Percentiles rank a stretch among this genome's conserved stretches.
Conservation (phyloP, 1,140 invertebrate species). For the Laupala kohalensis region DNA sequence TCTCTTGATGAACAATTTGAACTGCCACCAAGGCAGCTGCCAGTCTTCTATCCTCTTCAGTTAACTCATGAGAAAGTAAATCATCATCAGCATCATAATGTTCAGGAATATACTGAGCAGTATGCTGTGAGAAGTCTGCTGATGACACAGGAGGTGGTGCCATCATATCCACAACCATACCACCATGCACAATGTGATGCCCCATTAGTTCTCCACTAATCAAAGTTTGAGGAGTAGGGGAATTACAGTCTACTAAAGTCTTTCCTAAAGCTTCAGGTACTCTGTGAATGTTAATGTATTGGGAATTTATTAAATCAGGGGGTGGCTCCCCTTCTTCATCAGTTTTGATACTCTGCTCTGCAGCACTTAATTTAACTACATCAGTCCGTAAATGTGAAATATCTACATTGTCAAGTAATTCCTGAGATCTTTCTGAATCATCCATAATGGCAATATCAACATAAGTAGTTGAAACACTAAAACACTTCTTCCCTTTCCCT, state of each 20-base stretch:
- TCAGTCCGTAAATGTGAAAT: slow-evolving; percentile 10
- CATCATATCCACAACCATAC: slow-evolving; percentile 15
- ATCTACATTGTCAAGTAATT: slow-evolving; percentile 9
- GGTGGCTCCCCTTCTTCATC: slow-evolving; percentile 7
- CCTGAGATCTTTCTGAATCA: slow-evolving; percentile 11
- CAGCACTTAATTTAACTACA: slow-evolving; percentile 9
- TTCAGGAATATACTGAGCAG: slow-evolving; percentile 11
- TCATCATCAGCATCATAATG: slow-evolving; percentile 11
- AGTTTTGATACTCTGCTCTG: not conserved
- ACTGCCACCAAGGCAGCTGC: slow-evolving; percentile 37
- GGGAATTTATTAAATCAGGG: slow-evolving; percentile 9
- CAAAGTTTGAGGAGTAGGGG: slow-evolving; percentile 3
- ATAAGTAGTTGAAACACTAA: not conserved
- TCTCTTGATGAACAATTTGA: slow-evolving; percentile 36
- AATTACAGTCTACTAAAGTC: slow-evolving; percentile 7
- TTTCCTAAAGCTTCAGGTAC: slow-evolving; percentile 11
- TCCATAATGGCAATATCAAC: slow-evolving; percentile 3
- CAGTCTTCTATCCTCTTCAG: slow-evolving; percentile 35
- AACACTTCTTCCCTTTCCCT: not conserved
- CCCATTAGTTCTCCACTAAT: slow-evolving; percentile 11
- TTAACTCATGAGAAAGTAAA: slow-evolving; percentile 20
- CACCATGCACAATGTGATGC: slow-evolving; percentile 12
- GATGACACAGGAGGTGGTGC: not conserved
- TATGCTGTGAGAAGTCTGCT: slow-evolving; percentile 10
- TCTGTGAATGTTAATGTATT: slow-evolving; percentile 13